phyloP scores from a whole-genome alignment of 2,113 vertebrate genomes.

The Sylvia atricapilla region DNA sequence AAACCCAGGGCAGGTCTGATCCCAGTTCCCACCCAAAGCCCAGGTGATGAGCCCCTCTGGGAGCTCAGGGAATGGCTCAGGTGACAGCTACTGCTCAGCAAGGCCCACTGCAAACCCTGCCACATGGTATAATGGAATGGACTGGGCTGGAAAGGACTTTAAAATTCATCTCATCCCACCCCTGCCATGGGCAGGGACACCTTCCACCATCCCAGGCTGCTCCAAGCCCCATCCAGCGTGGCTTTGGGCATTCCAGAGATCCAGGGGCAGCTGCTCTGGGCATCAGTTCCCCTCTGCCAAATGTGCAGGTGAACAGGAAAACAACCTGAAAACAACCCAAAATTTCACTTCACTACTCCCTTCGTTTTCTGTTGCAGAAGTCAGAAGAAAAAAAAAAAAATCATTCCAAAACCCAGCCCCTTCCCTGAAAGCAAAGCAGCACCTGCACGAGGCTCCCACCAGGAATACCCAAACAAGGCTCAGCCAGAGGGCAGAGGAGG shows the following conservation, averaged over 20 bases:
- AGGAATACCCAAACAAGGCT: not conserved
- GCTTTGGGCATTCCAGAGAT: not conserved
- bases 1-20: not conserved
- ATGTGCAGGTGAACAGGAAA: not conserved
- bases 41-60: not conserved
- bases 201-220: not conserved
- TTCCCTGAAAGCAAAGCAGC: not conserved
- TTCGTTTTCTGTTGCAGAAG: not conserved
- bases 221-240: not conserved
- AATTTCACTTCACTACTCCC: not conserved
- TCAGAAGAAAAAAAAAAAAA: not conserved
- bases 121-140: not conserved
- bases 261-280: not conserved
- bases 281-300: not conserved
- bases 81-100: not conserved
- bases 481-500: not conserved
- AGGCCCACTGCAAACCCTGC: rapidly evolving
- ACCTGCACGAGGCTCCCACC: not conserved
- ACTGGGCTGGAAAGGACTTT: not conserved
- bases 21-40: not conserved
- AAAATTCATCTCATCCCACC: rapidly evolving
- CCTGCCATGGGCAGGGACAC: not conserved
- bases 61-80: not conserved
- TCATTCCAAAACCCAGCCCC: not conserved
- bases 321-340: not conserved